Conservation (phyloP, 2,113 vertebrate species). For the Neogale vison region DNA sequence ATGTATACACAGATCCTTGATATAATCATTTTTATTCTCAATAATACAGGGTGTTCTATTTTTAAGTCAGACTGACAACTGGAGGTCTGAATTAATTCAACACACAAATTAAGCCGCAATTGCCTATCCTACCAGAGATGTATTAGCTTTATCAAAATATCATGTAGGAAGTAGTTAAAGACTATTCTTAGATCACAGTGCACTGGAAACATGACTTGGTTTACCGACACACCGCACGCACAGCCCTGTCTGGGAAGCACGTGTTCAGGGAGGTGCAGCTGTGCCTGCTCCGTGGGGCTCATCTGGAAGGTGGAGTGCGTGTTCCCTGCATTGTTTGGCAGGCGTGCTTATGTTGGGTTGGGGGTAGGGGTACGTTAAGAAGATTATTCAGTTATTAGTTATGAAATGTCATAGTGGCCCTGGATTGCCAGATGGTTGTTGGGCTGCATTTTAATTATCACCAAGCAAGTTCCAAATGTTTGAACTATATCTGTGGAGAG, state of each 20-base stretch:
- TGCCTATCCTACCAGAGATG: neutral
- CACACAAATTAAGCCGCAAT: neutral
- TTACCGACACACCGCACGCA: fast-evolving
- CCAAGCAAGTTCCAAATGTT: neutral
- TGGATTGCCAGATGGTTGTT: slow-evolving; percentile 43
- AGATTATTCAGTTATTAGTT: slow-evolving; percentile 63
- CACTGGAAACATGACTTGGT: neutral
- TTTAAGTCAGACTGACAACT: neutral
- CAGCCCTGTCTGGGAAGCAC: neutral
- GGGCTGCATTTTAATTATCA: slow-evolving; percentile 53
- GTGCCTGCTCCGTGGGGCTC: neutral
- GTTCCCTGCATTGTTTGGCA: neutral
- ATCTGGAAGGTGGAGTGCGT: fast-evolving
- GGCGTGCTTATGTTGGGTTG: neutral
- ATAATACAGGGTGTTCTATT: neutral
- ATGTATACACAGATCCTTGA: neutral
- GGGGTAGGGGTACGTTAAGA: neutral
- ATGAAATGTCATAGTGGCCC: slow-evolving; percentile 48
- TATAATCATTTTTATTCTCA: neutral
- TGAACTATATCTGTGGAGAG: neutral
- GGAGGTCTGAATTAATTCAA: slow-evolving; percentile 44
- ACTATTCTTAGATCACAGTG: neutral
- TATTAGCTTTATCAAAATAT: slow-evolving; percentile 31
- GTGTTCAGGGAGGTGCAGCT: fast-evolving
- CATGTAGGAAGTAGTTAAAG: neutral